These are phyloP conservation scores for Dromius quadrimaculatus DNA, from an alignment of 2,888 invertebrate species.

Conservation along the genomic window DNA sequence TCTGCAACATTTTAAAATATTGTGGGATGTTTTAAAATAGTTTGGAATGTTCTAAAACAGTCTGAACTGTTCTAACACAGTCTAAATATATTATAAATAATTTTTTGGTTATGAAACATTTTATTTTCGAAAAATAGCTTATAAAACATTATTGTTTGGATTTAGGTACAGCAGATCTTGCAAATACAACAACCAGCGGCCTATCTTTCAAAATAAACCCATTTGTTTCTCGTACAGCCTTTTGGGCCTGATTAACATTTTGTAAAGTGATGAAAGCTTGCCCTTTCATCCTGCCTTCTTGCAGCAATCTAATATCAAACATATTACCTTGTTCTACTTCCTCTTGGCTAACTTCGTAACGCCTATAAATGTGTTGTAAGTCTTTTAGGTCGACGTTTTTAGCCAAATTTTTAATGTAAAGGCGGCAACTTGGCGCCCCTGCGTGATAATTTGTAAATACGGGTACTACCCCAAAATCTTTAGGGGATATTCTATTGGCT, in stretches of 20 bases:
- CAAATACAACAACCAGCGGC: slow-evolving; percentile 93
- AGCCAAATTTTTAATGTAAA: slow-evolving; percentile 93
- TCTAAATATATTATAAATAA: no score
- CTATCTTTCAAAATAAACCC: slow-evolving; percentile 88
- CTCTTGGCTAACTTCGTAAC: slow-evolving; percentile 68
- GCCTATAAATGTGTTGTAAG: slow-evolving; percentile 80
- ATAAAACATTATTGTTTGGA: slow-evolving; percentile 36
- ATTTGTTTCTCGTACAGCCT: slow-evolving; percentile 86
- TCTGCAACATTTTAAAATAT: no score
- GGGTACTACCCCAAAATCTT: slow-evolving; percentile 79
- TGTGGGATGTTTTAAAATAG: no score
- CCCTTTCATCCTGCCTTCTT: slow-evolving; percentile 96
- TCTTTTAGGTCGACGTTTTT: slow-evolving; percentile 83
- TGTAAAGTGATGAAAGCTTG: slow-evolving; percentile 93
- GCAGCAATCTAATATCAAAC: slow-evolving; percentile 85
- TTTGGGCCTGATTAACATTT: slow-evolving; percentile 75
- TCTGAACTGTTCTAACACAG: no score
- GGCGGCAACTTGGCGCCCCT: slow-evolving; percentile 83
- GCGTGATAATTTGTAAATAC: slow-evolving; percentile 89
- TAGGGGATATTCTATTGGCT: slow-evolving; percentile 76
- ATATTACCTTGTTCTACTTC: slow-evolving; percentile 65
- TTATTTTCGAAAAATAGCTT: slow-evolving; percentile 14
- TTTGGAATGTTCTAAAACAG: no score
- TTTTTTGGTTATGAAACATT: slow-evolving; percentile 2
- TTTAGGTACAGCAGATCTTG: slow-evolving; percentile 66